Evolutionary conservation across 2,113 vertebrate species (phyloP).

Genomic region (Scolopax mira): DNA sequence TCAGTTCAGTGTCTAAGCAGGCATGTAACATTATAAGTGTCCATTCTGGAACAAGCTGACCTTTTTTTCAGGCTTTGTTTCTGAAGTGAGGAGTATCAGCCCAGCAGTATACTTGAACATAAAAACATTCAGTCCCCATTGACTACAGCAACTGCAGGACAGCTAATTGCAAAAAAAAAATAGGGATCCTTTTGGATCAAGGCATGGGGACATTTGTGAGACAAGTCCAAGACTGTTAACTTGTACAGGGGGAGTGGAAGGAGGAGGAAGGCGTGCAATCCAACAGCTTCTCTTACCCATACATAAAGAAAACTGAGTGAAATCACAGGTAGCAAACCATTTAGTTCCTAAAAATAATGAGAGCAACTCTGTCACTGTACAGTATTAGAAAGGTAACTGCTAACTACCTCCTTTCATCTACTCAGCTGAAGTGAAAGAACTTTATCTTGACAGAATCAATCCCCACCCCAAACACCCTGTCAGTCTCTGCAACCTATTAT

Average conservation of each 20-base stretch:
- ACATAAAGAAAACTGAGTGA: background rate
- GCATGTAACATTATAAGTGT: accelerated
- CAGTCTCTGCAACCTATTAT: background rate
- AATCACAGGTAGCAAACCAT: background rate
- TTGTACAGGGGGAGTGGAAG: background rate
- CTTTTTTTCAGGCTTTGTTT: background rate
- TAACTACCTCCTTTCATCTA: background rate
- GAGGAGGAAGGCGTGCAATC: background rate
- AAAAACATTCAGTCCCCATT: background rate
- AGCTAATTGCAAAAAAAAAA: background rate
- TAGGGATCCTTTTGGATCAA: background rate
- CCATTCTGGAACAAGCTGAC: background rate
- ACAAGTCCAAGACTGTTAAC: background rate
- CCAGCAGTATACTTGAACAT: background rate
- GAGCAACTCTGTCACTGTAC: background rate
- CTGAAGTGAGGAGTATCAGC: background rate
- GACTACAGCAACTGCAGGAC: background rate
- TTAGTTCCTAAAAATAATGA: background rate
- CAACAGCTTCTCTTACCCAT: background rate
- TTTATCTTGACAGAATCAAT: background rate
- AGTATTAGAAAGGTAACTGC: background rate
- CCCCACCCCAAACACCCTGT: background rate
- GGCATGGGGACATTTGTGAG: background rate
- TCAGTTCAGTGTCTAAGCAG: background rate
- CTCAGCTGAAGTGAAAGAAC: background rate